Conservation (phyloP, 2,797 vertebrate genomes). For the Megaceryle alcyon region DNA sequence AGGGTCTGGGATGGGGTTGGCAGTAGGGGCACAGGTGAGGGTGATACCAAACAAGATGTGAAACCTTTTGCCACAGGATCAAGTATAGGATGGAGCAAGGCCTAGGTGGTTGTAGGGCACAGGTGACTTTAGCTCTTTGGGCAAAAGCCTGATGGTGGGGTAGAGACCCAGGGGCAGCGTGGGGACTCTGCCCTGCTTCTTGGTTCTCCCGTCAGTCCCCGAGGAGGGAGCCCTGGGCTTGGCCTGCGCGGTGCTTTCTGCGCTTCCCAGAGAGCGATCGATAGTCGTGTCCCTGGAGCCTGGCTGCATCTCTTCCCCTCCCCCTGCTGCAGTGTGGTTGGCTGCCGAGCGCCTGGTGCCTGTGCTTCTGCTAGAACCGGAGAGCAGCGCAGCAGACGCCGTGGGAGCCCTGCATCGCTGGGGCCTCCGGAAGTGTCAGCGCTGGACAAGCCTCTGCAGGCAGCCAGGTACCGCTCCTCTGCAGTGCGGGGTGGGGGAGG, state of each 20-base stretch:
- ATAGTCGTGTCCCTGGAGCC: neutral
- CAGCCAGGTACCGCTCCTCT: constrained; percentile 37
- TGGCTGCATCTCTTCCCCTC: constrained; percentile 27
- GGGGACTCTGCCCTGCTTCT: neutral
- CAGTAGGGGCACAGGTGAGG: neutral
- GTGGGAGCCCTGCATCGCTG: neutral
- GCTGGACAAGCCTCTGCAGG: constrained; percentile 46
- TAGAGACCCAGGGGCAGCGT: neutral
- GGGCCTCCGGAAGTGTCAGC: neutral
- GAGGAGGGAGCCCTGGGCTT: neutral
- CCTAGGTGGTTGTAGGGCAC: neutral
- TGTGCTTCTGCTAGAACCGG: neutral
- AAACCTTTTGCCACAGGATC: neutral
- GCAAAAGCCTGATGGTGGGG: neutral
- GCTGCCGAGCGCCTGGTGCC: constrained; percentile 36
- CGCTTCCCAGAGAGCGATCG: neutral
- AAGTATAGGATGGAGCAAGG: neutral
- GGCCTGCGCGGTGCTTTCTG: neutral
- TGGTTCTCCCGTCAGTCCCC: neutral
- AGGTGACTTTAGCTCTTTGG: neutral
- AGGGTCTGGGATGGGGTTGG: neutral
- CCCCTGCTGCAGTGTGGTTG: constrained; percentile 62
- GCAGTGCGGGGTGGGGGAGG: neutral
- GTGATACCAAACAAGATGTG: no score
- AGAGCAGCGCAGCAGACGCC: neutral